A percentile compares a stretch with the other conserved stretches of the same genome.
These are phyloP conservation scores for Agonum fuliginosum DNA, from an alignment of 2,888 invertebrate species.

Conservation along the genomic window DNA sequence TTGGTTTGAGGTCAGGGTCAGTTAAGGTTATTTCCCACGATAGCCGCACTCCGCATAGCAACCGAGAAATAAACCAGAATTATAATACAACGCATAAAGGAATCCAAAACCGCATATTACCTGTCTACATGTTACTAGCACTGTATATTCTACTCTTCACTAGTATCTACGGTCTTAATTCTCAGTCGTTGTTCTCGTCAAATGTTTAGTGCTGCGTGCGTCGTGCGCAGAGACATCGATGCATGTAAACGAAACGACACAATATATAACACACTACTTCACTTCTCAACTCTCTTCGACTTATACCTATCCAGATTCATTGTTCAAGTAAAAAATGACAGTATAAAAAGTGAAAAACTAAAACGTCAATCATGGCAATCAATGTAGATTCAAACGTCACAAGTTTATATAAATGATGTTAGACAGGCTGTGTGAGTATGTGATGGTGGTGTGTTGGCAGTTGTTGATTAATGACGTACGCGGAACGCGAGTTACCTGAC, in stretches of 20 bases:
- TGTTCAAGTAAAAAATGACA: constrained; percentile 61
- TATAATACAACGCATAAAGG: constrained; percentile 68
- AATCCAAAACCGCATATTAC: constrained; percentile 55
- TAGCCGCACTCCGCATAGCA: constrained; percentile 72
- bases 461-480: constrained; percentile 56
- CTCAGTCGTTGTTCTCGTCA: background rate
- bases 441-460: constrained; percentile 44
- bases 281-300: background rate
- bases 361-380: constrained; percentile 69
- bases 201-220: background rate
- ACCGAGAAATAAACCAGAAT: constrained; percentile 70
- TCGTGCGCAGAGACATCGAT: constrained; percentile 33
- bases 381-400: constrained; percentile 73
- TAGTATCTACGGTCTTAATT: background rate
- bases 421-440: constrained; percentile 65
- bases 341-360: constrained; percentile 66
- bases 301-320: constrained; percentile 38
- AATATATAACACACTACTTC: background rate
- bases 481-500: constrained; percentile 46
- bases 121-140: constrained; percentile 16
- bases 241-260: constrained; percentile 39
- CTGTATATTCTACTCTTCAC: background rate
- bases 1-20: constrained; percentile 73
- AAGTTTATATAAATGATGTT: constrained; percentile 72
- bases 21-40: constrained; percentile 74